Base-by-base conservation (phyloP, 2,113 vertebrate genomes). In the Leucopsar rothschildi region DNA sequence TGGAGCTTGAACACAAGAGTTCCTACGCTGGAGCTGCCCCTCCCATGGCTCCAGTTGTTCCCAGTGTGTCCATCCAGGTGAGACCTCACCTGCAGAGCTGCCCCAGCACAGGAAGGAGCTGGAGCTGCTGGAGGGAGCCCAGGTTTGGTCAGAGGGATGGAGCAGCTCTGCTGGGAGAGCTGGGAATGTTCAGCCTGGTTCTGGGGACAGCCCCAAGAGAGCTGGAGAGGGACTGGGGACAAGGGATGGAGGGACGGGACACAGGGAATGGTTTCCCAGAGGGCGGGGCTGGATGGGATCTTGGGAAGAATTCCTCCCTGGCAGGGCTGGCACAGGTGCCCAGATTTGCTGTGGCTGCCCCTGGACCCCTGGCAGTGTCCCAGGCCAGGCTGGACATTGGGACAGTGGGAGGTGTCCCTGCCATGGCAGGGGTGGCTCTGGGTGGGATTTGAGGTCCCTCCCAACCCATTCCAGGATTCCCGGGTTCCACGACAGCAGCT, bases 361-460 rank as follows among this genome's bases (percentile, higher is more conserved):
- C 65, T 75, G 70, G 42, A 56, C 49, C 65, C 57, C 29, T 56
- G 66, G 50, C 10, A 80, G 59, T 88, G 75, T 1, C 76, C 66
- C 12, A 64, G 50, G 57, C 31, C 57, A 42, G 56, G 57, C 1
- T 71, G 31, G 73, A 79, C 49, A 40, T 75, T 71, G 75, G 42
- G 31, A 4, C 7, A 10, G 59, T 12, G 76, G 66, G 0, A 50
- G 35, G 9, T 72, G 66, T 72, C 59, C 66, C 68, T 72, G 31
- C 44, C 42, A 11, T 2, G 42, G 50, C 35, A 42, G 31, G 42
- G 27, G 8, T 44, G 6, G 31, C 0, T 1, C 7, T 1, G 2
- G 35, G 0, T 22, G 64, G 2, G 5, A 12, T 56, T 19, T 37
- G 18, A 59, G 19, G 19, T 39, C 19, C 7, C 15, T 66, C 7